Conservation (phyloP, 2,113 vertebrate species). For the Dolichotis patagonum region DNA sequence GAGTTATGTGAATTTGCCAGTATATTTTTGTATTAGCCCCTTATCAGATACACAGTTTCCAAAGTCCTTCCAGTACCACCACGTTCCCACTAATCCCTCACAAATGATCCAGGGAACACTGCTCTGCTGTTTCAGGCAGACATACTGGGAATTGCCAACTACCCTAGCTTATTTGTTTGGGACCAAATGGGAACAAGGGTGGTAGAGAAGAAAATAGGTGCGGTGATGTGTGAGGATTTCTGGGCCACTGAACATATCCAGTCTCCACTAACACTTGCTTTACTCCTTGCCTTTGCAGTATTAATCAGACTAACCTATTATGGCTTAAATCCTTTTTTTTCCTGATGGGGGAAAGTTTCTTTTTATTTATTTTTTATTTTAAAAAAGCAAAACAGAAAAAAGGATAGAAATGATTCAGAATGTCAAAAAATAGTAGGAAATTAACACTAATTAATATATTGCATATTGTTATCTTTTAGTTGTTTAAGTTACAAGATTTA, state of each 20-base stretch:
- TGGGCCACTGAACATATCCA: not conserved
- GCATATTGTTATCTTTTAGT: too few relatives aligned
- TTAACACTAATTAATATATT: too few relatives aligned
- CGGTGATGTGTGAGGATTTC: not conserved
- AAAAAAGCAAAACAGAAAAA: too few relatives aligned
- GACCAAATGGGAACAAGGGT: not conserved
- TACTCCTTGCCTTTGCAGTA: not conserved
- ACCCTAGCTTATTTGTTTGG: not conserved
- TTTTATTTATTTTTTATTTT: too few relatives aligned
- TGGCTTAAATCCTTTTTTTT: not conserved
- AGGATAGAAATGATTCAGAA: too few relatives aligned
- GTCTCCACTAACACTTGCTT: not conserved
- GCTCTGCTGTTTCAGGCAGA: not conserved
- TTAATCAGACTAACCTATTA: not conserved
- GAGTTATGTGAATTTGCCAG: not conserved
- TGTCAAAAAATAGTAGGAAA: too few relatives aligned
- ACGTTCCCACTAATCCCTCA: not conserved
- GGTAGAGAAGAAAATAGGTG: not conserved
- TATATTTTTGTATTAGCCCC: not conserved
- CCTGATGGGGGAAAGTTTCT: too few relatives aligned
- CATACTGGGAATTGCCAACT: not conserved
- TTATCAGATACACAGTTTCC: not conserved
- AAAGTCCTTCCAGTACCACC: not conserved
- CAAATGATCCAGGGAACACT: not conserved
- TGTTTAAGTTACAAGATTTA: too few relatives aligned